phyloP scores from a whole-genome alignment of 2,113 vertebrate species.

The Nicator chloris region DNA sequence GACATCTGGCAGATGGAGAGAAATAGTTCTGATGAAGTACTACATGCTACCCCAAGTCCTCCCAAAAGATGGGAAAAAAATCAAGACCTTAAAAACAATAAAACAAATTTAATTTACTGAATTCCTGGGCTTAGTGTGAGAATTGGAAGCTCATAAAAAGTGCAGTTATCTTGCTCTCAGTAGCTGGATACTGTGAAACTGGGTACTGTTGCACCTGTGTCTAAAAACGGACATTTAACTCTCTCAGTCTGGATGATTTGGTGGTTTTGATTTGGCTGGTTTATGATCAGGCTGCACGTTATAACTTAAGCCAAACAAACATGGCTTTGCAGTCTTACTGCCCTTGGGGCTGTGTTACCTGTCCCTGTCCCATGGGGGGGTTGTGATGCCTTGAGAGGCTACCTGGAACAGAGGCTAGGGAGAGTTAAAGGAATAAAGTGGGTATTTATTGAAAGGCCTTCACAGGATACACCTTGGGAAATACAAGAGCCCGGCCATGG shows the following conservation, averaged over 20 bases:
- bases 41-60: neutral
- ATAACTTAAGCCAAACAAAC: neutral
- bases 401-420: neutral
- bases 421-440: too few relatives aligned
- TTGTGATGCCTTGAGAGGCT: neutral
- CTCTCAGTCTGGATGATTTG: neutral
- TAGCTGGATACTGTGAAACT: neutral
- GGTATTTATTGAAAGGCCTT: neutral
- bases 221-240: neutral
- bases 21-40: neutral
- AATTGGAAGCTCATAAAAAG: neutral
- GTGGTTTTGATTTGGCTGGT: neutral
- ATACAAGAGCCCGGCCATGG: neutral
- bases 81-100: neutral
- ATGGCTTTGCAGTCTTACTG: neutral
- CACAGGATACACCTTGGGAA: neutral
- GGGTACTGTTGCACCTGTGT: neutral
- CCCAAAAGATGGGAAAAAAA: neutral
- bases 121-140: neutral
- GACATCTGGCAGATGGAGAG: neutral
- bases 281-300: neutral
- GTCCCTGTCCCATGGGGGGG: neutral
- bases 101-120: neutral
- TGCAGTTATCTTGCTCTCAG: neutral
- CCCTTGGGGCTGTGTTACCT: neutral